A percentile compares a stretch with the other conserved stretches of the same genome.
phyloP scores from a whole-genome alignment of 1,140 invertebrate genomes.

The Neodiprion pinetum region DNA sequence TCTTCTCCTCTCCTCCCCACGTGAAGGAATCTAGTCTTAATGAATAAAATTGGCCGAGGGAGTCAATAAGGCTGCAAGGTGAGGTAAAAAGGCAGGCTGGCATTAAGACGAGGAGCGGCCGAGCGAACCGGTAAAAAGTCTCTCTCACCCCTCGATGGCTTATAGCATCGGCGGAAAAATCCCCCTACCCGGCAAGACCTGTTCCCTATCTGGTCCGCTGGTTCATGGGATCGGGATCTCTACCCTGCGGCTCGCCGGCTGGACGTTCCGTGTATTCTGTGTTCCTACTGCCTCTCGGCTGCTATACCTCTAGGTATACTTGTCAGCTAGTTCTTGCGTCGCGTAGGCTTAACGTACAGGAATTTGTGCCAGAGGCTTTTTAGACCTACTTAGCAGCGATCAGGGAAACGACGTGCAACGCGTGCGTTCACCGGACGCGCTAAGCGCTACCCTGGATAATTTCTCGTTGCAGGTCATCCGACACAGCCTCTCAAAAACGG shows the following conservation, averaged over 20 bases:
- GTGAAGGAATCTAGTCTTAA: constrained; percentile 61
- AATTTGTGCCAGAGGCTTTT: constrained; percentile 40
- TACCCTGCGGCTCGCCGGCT: constrained; percentile 13
- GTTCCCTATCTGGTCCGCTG: constrained; percentile 34
- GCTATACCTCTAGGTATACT: constrained; percentile 4
- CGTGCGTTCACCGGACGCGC: not conserved
- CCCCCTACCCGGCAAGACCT: constrained; percentile 29
- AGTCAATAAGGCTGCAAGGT: not conserved
- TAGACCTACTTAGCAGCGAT: not conserved
- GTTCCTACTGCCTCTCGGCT: not conserved
- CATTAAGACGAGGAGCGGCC: not conserved
- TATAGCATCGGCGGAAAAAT: constrained; percentile 31
- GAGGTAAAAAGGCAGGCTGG: constrained; percentile 3
- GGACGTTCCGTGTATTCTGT: constrained; percentile 30
- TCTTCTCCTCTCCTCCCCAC: constrained; percentile 35
- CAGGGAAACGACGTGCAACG: not conserved
- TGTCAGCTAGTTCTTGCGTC: constrained; percentile 39
- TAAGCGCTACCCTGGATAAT: not conserved
- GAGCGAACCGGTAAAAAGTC: constrained; percentile 8
- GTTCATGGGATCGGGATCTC: constrained; percentile 34
- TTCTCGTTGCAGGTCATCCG: not conserved
- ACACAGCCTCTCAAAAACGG: not conserved
- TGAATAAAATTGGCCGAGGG: constrained; percentile 51
- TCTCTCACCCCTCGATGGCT: not conserved
- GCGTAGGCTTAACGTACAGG: constrained; percentile 38